Evolutionary conservation across 1,140 invertebrate species (phyloP), one percentile per base, ranked within the genome.

Genomic region (Drosophila orena): DNA sequence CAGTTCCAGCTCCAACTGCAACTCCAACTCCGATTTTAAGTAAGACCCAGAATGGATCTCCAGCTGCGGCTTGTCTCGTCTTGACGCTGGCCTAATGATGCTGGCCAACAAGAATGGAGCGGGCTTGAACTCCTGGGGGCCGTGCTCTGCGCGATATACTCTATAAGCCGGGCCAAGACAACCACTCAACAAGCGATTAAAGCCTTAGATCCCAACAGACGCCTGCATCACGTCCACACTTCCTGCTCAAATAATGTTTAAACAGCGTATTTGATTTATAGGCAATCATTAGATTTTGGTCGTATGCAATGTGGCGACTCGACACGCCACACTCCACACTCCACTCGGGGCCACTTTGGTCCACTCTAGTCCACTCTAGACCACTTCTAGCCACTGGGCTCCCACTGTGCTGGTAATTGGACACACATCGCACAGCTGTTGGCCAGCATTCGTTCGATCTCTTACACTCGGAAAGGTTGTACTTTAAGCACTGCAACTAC

Each of bases 201-300:
- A 75, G 84, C 65, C 62, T 68, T 52, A 27, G 37, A 71, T 86
- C 68, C 62, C 50, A 62, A 61, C 58, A 40, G 60, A 75, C 74
- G 84, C 66, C 86, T 84, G 75, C 76, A 84, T 64, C 84, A 89
- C 79, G 79, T 89, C 84, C 83, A 84, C 84, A 89, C 84, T 88
- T 88, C 84, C 84, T 88, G 84, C 84, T 88, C 84, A 89, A 88
- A 86, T 86, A 86, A 89, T 90, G 83, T 79, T 88, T 84, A 79
- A 84, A 68, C 64, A 79, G 83, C 79, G 64, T 84, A 83, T 89
- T 88, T 88, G 84, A 88, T 88, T 88, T 88, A 88, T 88, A 89
- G 84, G 49, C 74, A 89, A 88, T 88, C 84, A 89, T 88, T 88
- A 88, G 84, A 83, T 89, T 89, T 84, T 60, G 78, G 68, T 79